A percentile compares a stretch with the other conserved stretches of the same genome.
Conservation (phyloP, 1,140 invertebrate species). For the Aphis gossypii region DNA sequence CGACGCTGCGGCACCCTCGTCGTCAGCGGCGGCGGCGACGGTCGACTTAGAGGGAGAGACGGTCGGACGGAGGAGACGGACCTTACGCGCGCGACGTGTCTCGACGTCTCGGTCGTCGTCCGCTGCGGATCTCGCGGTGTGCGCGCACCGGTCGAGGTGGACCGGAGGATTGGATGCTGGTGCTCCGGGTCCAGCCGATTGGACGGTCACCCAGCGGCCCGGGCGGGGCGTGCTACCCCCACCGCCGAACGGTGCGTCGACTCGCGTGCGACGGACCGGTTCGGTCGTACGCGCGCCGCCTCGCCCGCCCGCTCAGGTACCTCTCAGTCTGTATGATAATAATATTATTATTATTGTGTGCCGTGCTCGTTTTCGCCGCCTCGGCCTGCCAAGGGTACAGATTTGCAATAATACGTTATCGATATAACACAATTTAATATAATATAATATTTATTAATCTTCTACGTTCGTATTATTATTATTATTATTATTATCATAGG, state of each 20-base stretch:
- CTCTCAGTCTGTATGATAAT: not conserved
- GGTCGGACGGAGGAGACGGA: not conserved
- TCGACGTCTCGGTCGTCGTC: not conserved
- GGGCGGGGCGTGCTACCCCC: constrained; percentile 49
- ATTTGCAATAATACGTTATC: not conserved
- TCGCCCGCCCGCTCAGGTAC: constrained; percentile 11
- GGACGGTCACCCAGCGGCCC: constrained; percentile 52
- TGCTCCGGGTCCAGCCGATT: constrained; percentile 52
- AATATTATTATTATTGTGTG: not conserved
- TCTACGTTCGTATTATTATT: not conserved
- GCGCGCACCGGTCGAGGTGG: constrained; percentile 31
- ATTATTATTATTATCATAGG: too few species aligned
- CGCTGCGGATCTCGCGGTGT: not conserved
- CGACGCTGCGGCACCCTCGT: constrained; percentile 16
- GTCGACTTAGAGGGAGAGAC: not conserved
- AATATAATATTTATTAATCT: too few species aligned
- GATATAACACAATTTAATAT: not conserved
- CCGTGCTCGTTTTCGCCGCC: not conserved
- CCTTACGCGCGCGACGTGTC: not conserved
- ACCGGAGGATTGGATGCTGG: constrained; percentile 49
- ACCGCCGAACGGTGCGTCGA: not conserved
- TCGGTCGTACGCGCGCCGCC: not conserved
- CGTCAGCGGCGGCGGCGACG: not conserved
- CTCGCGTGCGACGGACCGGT: not conserved
- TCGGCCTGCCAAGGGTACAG: not conserved